Base-by-base conservation (phyloP, 2,888 invertebrate species). In the Eristalinus aeneus region DNA sequence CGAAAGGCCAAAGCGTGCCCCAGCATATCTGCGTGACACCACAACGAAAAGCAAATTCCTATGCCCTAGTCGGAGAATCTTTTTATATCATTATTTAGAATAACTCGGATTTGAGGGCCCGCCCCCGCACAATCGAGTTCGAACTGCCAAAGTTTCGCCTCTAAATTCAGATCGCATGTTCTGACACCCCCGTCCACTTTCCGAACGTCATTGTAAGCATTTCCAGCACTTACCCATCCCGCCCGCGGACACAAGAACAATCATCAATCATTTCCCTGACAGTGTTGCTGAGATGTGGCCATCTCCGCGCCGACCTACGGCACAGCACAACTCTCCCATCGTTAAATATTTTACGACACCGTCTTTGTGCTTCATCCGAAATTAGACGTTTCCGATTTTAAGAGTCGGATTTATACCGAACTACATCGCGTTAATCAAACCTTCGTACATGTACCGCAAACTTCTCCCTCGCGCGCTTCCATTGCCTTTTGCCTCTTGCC, bases 311-410 rank as follows among this genome's bases (percentile, higher is more conserved):
- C 39, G n/a, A 39, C 39, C n/a, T 46, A 46, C 46, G 8, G 46
- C 46, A 16, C 6, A 16, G 16, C 46, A 46, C n/a, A 46, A 46
- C 46, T 46, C 46, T 46, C 46, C 46, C n/a, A 8, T 71, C 60
- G 71, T 71, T 71, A 71, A 71, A 8, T 23, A 8, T 39, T 71
- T 71, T 71, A 71, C 39, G 27, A 31, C 31, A 71, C 23, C 27
- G 60, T 46, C 46, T 46, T 46, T 39, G 60, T 71, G 16, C 71
- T 39, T 23, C 39, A 60, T 60, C 12, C 60, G 71, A 71, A 39
- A 39, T 71, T 71, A 71, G 60, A 60, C 60, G 39, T 60, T 69
- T 71, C 39, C 27, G 60, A 71, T 71, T 71, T 71, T 71, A 39
- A 71, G 27, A 71, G 39, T 60, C 60, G 58, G 58, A 71, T 60